Conservation (phyloP, 2,797 vertebrate species). For the Neoniphon sammara region DNA sequence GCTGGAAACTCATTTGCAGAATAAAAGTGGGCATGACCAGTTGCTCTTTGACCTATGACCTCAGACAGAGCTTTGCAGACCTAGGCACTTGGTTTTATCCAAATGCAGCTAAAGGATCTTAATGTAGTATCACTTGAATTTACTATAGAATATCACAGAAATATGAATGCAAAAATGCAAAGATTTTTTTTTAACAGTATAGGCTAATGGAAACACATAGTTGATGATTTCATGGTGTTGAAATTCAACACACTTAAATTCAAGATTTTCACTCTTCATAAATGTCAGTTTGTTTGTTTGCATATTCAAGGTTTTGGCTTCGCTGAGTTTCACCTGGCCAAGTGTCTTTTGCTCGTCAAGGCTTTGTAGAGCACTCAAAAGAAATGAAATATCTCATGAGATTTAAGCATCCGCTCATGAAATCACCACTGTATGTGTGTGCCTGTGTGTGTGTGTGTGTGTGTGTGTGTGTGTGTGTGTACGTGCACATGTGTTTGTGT, state of each 20-base stretch:
- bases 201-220: background rate
- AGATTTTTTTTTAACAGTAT: background rate
- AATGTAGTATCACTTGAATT: no score
- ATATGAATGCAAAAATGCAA: no score
- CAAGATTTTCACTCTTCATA: background rate
- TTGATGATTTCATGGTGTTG: background rate
- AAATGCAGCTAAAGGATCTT: no score
- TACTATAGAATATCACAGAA: no score
- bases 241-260: constrained; percentile 10
- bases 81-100: no score
- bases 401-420: constrained; percentile 12
- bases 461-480: constrained; percentile 6
- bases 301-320: no score
- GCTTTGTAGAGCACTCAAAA: background rate
- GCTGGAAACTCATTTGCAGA: no score
- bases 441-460: constrained; percentile 9
- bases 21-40: no score
- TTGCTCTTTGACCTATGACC: no score
- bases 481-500: constrained; percentile 3
- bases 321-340: no score
- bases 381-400: constrained; percentile 9
- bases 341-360: no score
- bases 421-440: constrained; percentile 5
- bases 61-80: no score
- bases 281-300: background rate